A percentile compares a stretch with the other conserved stretches of the same genome.
These are phyloP conservation scores for Clepsis dumicolana DNA, from an alignment of 2,888 invertebrate genomes.

Conservation along the genomic window DNA sequence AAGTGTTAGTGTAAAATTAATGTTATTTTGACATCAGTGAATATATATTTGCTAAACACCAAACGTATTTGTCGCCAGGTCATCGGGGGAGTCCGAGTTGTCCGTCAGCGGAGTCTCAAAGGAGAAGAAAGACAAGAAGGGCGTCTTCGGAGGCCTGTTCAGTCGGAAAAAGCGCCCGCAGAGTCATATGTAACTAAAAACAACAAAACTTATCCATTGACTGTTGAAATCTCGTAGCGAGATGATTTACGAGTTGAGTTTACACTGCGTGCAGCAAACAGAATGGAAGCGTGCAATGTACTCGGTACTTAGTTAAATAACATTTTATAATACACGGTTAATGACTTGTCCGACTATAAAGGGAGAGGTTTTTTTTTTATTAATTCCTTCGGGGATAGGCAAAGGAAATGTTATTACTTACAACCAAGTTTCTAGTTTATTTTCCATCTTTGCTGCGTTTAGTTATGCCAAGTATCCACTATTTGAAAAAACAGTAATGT, in stretches of 20 bases:
- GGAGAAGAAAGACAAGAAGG: slow-evolving; percentile 87
- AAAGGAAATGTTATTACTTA: neutral
- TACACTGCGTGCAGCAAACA: neutral
- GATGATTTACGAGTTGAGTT: neutral
- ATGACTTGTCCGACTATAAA: no score
- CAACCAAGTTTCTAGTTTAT: neutral
- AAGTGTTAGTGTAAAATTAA: no score
- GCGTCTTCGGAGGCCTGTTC: slow-evolving; percentile 87
- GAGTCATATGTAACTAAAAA: slow-evolving; percentile 78
- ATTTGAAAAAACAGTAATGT: neutral
- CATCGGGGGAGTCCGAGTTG: slow-evolving; percentile 80
- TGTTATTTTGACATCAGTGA: no score
- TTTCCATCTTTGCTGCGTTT: neutral
- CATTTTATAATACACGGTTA: no score
- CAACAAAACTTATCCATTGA: neutral
- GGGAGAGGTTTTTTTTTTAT: no score
- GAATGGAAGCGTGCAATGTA: neutral
- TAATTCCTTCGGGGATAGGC: neutral
- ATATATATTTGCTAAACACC: no score
- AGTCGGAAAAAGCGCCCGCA: slow-evolving; percentile 85
- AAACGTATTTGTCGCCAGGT: slow-evolving; percentile 58
- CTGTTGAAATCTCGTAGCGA: neutral
- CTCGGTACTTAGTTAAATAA: no score
- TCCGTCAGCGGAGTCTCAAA: slow-evolving; percentile 78
- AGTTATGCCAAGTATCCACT: neutral